Conservation (phyloP, 2,888 invertebrate species). For the Metellina segmentata region DNA sequence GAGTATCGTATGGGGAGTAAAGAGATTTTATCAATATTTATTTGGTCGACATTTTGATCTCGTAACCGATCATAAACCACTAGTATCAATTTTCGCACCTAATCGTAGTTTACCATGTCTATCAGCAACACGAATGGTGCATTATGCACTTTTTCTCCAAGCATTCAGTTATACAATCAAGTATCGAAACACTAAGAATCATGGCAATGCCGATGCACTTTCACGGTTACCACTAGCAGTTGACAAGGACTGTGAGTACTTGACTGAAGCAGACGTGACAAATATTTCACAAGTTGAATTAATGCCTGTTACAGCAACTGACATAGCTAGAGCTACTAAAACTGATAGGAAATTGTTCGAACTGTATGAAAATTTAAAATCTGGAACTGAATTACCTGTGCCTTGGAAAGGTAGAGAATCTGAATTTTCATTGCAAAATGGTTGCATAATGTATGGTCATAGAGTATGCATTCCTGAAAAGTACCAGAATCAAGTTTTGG, state of each 20-base stretch:
- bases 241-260: slow-evolving; percentile 57
- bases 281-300: slow-evolving; percentile 60
- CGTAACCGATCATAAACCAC: slow-evolving; percentile 80
- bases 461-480: slow-evolving; percentile 65
- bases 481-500: slow-evolving; percentile 36
- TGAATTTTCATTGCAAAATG: slow-evolving; percentile 66
- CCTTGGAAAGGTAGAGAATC: slow-evolving; percentile 66
- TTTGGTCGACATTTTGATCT: slow-evolving; percentile 79
- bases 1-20: slow-evolving; percentile 79
- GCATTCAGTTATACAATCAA: slow-evolving; percentile 64
- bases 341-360: slow-evolving; percentile 64
- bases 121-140: slow-evolving; percentile 67
- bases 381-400: slow-evolving; percentile 63
- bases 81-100: slow-evolving; percentile 80
- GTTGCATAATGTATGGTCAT: slow-evolving; percentile 64
- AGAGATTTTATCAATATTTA: slow-evolving; percentile 78
- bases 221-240: slow-evolving; percentile 63
- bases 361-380: slow-evolving; percentile 65
- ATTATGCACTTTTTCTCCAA: slow-evolving; percentile 61
- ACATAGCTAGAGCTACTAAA: slow-evolving; percentile 64
- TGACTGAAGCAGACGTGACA: slow-evolving; percentile 63
- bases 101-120: slow-evolving; percentile 72
- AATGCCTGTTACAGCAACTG: slow-evolving; percentile 64
- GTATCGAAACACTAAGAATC: slow-evolving; percentile 62
- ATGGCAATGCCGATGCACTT: slow-evolving; percentile 64